Conservation (phyloP, 2,888 invertebrate genomes). For the Macropis europaea region DNA sequence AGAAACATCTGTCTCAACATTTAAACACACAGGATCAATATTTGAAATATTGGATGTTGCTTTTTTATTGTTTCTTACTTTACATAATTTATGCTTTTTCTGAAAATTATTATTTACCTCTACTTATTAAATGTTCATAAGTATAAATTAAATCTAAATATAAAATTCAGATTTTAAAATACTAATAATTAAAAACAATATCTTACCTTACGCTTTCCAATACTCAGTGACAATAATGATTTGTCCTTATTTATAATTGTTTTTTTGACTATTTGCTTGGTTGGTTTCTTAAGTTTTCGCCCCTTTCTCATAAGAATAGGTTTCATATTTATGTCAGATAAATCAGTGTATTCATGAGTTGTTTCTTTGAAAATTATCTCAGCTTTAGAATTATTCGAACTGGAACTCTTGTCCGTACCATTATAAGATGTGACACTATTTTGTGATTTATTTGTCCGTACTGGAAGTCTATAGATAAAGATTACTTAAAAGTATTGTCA, state of each 20-base stretch:
- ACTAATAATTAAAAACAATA: neutral
- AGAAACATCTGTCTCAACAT: neutral
- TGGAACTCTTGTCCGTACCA: constrained; percentile 12
- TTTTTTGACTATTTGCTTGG: neutral
- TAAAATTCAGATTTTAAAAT: neutral
- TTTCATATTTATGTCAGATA: neutral
- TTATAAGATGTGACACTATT: neutral
- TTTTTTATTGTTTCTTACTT: neutral
- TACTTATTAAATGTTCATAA: constrained; percentile 2
- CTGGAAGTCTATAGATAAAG: neutral
- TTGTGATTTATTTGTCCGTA: neutral
- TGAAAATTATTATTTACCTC: neutral
- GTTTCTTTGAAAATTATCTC: neutral
- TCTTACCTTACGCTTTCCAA: neutral
- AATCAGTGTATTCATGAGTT: neutral
- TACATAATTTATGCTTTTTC: neutral
- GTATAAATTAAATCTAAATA: neutral
- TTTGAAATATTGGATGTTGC: neutral
- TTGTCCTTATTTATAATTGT: neutral
- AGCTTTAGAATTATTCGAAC: neutral
- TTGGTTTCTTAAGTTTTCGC: neutral
- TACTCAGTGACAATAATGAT: neutral
- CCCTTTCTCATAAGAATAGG: neutral
- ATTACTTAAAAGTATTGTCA: too few species aligned
- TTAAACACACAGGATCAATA: neutral